Conservation (phyloP, 2,797 vertebrate genomes). For the Mergus octosetaceus region DNA sequence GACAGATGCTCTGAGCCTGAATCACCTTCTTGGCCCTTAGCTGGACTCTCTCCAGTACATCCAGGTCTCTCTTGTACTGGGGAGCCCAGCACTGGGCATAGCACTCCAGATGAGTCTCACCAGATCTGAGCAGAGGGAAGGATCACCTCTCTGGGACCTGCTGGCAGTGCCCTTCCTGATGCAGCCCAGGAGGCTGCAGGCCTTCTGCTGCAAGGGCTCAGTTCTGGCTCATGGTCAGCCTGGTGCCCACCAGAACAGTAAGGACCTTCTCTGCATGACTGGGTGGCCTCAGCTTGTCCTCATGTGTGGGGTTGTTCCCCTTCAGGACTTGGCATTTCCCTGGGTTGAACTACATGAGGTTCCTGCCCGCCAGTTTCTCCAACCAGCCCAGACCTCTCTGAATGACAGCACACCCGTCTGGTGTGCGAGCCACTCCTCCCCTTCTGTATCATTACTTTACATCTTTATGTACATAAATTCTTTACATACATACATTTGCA, state of each 20-base stretch:
- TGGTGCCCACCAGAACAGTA: not conserved
- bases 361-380: not conserved
- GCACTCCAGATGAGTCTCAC: not conserved
- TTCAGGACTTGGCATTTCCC: not conserved
- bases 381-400: not conserved
- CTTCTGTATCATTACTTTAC: not conserved
- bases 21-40: not conserved
- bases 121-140: not conserved
- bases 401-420: not conserved
- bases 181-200: not conserved
- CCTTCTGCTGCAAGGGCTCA: rapidly evolving
- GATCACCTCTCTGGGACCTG: not conserved
- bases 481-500: not conserved
- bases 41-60: not conserved
- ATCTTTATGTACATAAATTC: not conserved
- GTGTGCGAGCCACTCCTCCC: not conserved
- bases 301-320: not conserved
- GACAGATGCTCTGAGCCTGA: not conserved
- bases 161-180: not conserved
- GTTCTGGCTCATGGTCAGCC: not conserved
- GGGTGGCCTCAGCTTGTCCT: not conserved
- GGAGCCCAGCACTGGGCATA: not conserved
- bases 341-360: not conserved
- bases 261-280: not conserved
- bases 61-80: not conserved